phyloP scores from a whole-genome alignment of 1,140 invertebrate species.

The Drosophila eugracilis region DNA sequence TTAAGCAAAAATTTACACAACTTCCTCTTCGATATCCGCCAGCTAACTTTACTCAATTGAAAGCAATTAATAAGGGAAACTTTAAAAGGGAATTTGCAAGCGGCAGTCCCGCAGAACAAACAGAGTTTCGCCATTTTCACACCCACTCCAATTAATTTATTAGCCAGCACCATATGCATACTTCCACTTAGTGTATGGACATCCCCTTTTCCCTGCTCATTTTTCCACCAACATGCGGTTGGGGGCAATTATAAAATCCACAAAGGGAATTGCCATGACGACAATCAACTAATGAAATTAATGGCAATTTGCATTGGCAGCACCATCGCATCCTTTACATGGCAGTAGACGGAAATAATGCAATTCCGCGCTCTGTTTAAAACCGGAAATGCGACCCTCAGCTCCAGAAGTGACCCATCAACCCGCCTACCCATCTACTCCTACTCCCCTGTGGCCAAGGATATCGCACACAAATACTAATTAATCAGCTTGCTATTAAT shows the following conservation, averaged over 20 bases:
- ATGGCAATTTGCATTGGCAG: constrained; percentile 50
- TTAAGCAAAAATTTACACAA: not conserved
- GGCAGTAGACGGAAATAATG: constrained; percentile 27
- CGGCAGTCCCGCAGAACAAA: constrained; percentile 25
- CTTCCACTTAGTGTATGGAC: constrained; percentile 5
- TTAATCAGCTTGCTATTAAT: constrained; percentile 65
- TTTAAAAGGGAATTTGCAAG: constrained; percentile 1
- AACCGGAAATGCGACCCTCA: constrained; percentile 18
- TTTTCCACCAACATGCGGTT: constrained; percentile 29
- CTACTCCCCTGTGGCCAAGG: constrained; percentile 4
- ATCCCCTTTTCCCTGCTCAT: not conserved
- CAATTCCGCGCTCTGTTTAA: constrained; percentile 35
- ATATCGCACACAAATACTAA: constrained; percentile 49
- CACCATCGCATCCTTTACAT: constrained; percentile 13
- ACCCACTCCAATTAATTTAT: constrained; percentile 35
- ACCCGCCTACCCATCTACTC: no score
- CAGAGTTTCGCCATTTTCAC: constrained; percentile 38
- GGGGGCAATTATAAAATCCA: constrained; percentile 49
- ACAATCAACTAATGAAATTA: constrained; percentile 66
- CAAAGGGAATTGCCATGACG: constrained; percentile 62
- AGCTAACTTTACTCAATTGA: not conserved
- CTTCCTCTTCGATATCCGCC: not conserved
- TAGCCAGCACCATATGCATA: constrained; percentile 27
- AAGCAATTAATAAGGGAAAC: not conserved
- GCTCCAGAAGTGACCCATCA: constrained; percentile 9